These are phyloP conservation scores for Dolichopus griseipennis DNA, from an alignment of 2,888 invertebrate species.

Conservation along the genomic window DNA sequence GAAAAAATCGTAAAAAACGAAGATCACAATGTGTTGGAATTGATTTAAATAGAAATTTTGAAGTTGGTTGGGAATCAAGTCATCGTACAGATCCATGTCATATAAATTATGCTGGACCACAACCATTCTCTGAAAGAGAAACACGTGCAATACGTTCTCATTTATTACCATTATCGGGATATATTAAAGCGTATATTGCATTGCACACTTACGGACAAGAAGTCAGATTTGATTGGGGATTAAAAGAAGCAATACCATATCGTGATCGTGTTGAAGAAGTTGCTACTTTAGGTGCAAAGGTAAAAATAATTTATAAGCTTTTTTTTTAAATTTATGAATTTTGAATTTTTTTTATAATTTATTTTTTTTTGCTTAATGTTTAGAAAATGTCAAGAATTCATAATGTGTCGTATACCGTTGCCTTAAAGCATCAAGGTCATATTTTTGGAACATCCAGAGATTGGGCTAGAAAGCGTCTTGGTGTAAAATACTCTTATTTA, in stretches of 20 bases:
- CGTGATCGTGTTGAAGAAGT: conserved; percentile 37
- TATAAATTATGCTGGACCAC: conserved; percentile 52
- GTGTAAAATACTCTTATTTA: conserved; percentile 44
- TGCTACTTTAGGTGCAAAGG: conserved; percentile 34
- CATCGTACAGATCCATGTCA: conserved; percentile 49
- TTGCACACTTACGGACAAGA: conserved; percentile 62
- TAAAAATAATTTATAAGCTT: conserved; percentile 35
- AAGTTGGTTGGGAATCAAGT: conserved; percentile 50
- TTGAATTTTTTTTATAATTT: too few species aligned
- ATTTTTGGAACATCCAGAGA: conserved; percentile 42
- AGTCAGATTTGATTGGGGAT: conserved; percentile 53
- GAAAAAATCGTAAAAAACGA: conserved; percentile 57
- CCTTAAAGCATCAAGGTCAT: conserved; percentile 37
- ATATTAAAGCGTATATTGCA: conserved; percentile 50
- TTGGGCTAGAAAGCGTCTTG: conserved; percentile 36
- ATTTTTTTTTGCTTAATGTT: too few species aligned
- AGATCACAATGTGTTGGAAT: conserved; percentile 50
- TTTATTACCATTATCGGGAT: conserved; percentile 25
- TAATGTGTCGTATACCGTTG: conserved; percentile 38
- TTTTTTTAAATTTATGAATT: conserved; percentile 18
- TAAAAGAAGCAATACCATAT: conserved; percentile 27
- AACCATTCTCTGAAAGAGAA: conserved; percentile 53
- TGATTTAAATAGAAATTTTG: conserved; percentile 62
- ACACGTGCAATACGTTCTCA: conserved; percentile 40
- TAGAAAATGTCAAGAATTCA: conserved; percentile 34